Evolutionary conservation across 1,140 invertebrate genomes (phyloP), one percentile per base, ranked within the genome.

Genomic region (Hycleus phaleratus): DNA sequence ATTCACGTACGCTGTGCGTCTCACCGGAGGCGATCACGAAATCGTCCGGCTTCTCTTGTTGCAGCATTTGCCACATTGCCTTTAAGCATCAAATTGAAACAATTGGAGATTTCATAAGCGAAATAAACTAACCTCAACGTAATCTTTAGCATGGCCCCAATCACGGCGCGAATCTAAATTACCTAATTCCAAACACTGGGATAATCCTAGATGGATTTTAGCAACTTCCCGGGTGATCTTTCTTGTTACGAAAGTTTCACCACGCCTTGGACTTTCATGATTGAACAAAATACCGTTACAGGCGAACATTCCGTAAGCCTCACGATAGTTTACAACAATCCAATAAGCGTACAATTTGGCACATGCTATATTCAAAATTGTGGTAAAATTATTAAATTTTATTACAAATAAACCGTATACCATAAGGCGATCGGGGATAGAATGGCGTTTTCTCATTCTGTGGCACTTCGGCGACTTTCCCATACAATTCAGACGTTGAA

Each of bases 21-120:
- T 96, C 88, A 11, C 95, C 95, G 3, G 95, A 98, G 2, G 97
- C 93, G 65, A 99, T 95, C 2, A 99, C 96, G 81, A 90, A 99
- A 78, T 99, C 96, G 47, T 98, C 90, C 0, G 97, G 90, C 44
- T 77, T 75, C 0, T 94, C 83, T 73, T 92, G 88, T 74, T 99
- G 97, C n/a, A 99, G 77, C 92, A 99, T 99, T 70, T 96, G 74
- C 96, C 96, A 99, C 97, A 99, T 99, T 8, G 95, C 97, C 89
- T 95, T 32, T 7, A 32, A 69, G 4, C 77, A 73, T 52, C 11
- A 26, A 49, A 32, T 7, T 0, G 32, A 32, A 32, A 18, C 18
- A 18, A 18, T 18, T 18, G 18, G 18, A 18, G 18, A 18, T 18
- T 18, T 18, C 2, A 18, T 18, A 18, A 18, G 18, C 18, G 18